Base-by-base conservation (phyloP, 2,888 invertebrate genomes). In the Julus scandinavius region DNA sequence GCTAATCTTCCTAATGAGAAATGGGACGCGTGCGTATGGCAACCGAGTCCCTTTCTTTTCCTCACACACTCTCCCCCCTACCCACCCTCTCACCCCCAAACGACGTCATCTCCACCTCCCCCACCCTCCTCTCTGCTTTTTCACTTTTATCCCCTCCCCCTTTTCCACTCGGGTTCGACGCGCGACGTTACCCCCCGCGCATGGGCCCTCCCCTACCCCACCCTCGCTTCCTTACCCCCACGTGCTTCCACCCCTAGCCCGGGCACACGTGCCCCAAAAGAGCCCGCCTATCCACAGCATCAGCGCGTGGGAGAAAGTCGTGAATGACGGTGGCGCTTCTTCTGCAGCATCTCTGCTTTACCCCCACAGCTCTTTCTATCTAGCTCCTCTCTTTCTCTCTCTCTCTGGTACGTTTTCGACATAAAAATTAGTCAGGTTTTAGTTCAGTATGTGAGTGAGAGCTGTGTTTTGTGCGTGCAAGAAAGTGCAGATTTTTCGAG, bases 171-270 rank as follows among this genome's bases (percentile, higher is more conserved):
- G 54, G 54, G 15, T 17, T 54, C 54, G 54, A 13, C 17, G 54
- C 54, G 13, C 15, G 72, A 9, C 72, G 29, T 29, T 38, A 80
- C 80, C 80, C 80, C 80, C 80, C 80, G 80, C 80, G 80, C 80
- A 9, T 80, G 80, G 80, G 38, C 80, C 80, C 80, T 80, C 80
- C 80, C 80, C 80, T 49, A 49, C 86, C 50, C 86, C 86, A 85
- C 86, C 86, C 86, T 54, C 86, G 50, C 86, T 29, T 85, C 86
- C 86, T 54, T 45, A 80, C 86, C 86, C 86, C 50, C 86, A 54
- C 86, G 86, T 85, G 49, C 50, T 13, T 13, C 85, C 85, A 49
- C 50, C 85, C 85, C 85, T 50, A 85, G 41, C 85, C 86, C 86
- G 49, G 86, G 86, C 86, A 45, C 49, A 85, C 49, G 86, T 54